Base-by-base conservation (phyloP, 1,140 invertebrate species). In the Drosophila triauraria region DNA sequence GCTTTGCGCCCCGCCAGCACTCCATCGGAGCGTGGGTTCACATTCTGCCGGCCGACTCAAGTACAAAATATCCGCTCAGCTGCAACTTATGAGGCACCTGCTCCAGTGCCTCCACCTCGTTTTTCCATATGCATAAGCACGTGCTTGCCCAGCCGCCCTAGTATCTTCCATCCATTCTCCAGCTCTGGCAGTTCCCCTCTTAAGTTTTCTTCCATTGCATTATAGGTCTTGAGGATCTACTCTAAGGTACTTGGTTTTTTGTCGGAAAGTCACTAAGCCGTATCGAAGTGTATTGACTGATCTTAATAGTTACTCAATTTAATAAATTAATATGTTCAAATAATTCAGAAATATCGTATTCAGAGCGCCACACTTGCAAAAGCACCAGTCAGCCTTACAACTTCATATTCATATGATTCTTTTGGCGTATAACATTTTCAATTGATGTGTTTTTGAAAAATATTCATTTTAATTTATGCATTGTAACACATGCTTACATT, bases 61-160 rank as follows among this genome's bases (percentile, higher is more conserved):
- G 83, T 83, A 78, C 76, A 83, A 88, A 86, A 68, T 87, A 87
- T 88, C 60, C 64, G 76, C 76, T 83, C 83, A 88, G 84, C 60
- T 83, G 83, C 77, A 88, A 80, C 84, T 79, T 82, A 82, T 75
- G 77, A 71, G 69, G 53, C 61, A 76, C 47, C 60, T 59, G 69
- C 67, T 72, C n/a, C 10, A 42, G 51, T 40, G 30, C 63, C 78
- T 27, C 10, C 35, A 6, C 23, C 50, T 20, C 20, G 9, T 30
- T 47, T n/a, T 58, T 43, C 59, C 80, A 86, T 86, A 85, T 85
- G 82, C 82, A 85, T 75, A 84, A 80, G 67, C 82, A 85, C 78
- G 82, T 80, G 71, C 77, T 57, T 61, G 48, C 51, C 54, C 44
- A 72, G 20, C 12, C 17, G 3, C 32, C 30, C 53, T 17, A 48